These are phyloP conservation scores for Cerceris rybyensis DNA, from an alignment of 2,888 invertebrate genomes.

Conservation along the genomic window DNA sequence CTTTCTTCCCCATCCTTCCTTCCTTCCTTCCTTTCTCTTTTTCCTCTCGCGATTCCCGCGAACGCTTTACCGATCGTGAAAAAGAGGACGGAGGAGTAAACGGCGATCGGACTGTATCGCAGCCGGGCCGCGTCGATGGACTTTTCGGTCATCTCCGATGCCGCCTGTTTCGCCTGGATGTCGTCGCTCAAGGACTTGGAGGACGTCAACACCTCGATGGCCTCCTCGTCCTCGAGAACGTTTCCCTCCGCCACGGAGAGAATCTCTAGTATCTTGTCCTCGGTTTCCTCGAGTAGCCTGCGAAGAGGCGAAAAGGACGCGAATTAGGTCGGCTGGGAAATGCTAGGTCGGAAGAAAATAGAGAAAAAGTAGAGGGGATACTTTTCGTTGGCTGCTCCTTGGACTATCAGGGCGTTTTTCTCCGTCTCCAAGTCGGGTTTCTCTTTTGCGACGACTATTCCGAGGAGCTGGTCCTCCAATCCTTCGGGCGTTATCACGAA, in stretches of 20 bases:
- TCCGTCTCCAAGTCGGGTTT: slow-evolving; percentile 95
- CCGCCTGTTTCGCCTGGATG: slow-evolving; percentile 94
- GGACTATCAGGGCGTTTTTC: slow-evolving; percentile 92
- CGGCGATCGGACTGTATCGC: slow-evolving; percentile 95
- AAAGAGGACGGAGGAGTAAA: slow-evolving; percentile 94
- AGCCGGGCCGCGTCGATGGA: slow-evolving; percentile 93
- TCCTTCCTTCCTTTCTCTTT: no score
- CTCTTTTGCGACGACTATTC: slow-evolving; percentile 95
- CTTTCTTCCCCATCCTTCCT: no score
- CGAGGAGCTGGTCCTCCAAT: slow-evolving; percentile 93
- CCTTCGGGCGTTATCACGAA: slow-evolving; percentile 96
- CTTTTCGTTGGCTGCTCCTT: slow-evolving; percentile 92
- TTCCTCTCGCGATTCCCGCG: no score
- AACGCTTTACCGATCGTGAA: slow-evolving; percentile 94
- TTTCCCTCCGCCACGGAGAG: slow-evolving; percentile 89
- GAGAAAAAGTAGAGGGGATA: slow-evolving; percentile 52
- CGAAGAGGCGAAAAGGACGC: slow-evolving; percentile 21
- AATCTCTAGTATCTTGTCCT: slow-evolving; percentile 93
- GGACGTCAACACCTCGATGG: slow-evolving; percentile 92
- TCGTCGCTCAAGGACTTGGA: slow-evolving; percentile 95
- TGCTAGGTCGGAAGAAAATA: no score
- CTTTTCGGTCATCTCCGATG: slow-evolving; percentile 94
- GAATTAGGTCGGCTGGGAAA: no score
- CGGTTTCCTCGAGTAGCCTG: slow-evolving; percentile 92
- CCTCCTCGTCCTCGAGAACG: slow-evolving; percentile 95